A percentile compares a stretch with the other conserved stretches of the same genome.
These are phyloP conservation scores for Notolabrus celidotus DNA, from an alignment of 2,797 vertebrate genomes.

Conservation along the genomic window DNA sequence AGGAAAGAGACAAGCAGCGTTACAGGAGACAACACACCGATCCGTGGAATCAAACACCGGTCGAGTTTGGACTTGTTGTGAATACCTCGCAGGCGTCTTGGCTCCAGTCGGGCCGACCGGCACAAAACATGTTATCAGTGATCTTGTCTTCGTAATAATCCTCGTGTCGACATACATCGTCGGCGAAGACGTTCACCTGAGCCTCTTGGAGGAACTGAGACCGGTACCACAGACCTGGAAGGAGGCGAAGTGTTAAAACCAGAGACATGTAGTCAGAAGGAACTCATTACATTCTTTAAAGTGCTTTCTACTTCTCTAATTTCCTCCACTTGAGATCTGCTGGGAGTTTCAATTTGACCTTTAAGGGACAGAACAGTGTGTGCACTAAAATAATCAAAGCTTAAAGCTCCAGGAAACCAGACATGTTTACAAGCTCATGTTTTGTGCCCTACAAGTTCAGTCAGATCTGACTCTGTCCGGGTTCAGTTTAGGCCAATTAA, in stretches of 20 bases:
- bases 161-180: conserved; percentile 80
- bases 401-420: no score
- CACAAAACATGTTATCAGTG: conserved; percentile 93
- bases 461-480: no score
- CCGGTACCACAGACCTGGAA: conserved; percentile 76
- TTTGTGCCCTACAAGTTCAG: no score
- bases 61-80: conserved; percentile 3
- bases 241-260: neutral
- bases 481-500: no score
- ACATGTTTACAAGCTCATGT: no score
- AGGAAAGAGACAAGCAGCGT: neutral
- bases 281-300: no score
- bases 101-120: conserved; percentile 86
- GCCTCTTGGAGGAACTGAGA: conserved; percentile 88
- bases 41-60: rapidly evolving
- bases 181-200: conserved; percentile 84
- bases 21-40: neutral
- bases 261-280: neutral
- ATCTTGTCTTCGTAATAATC: conserved; percentile 85
- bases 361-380: no score
- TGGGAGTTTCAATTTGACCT: no score
- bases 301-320: no score
- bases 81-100: conserved; percentile 91
- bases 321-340: no score
- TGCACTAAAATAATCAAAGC: no score